A percentile compares a stretch with the other conserved stretches of the same genome.
These are phyloP conservation scores for Drosophila infuscata DNA, from an alignment of 2,888 invertebrate species.

Conservation along the genomic window DNA sequence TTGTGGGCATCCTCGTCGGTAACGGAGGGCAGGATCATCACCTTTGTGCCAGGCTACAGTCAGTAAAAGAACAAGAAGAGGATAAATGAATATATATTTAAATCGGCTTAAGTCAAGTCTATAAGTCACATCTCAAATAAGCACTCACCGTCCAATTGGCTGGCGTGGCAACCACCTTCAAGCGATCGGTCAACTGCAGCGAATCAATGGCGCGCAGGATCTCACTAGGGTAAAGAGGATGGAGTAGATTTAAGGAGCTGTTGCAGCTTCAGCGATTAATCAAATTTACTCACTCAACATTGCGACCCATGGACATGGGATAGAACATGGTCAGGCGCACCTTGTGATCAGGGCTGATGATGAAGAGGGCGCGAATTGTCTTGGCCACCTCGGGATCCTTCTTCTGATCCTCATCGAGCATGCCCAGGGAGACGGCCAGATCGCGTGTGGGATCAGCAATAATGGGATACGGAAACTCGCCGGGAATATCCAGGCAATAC, in stretches of 20 bases:
- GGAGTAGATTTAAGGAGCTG: slow-evolving; percentile 4
- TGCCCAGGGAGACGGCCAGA: slow-evolving; percentile 90
- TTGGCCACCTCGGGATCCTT: slow-evolving; percentile 88
- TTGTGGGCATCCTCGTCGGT: slow-evolving; percentile 88
- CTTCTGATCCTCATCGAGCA: slow-evolving; percentile 91
- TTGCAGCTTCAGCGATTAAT: neutral
- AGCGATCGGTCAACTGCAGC: slow-evolving; percentile 90
- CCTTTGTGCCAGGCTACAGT: slow-evolving; percentile 89
- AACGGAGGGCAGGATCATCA: slow-evolving; percentile 92
- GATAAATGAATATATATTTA: neutral
- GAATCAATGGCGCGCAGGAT: slow-evolving; percentile 93
- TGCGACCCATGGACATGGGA: slow-evolving; percentile 94
- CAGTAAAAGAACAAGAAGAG: neutral
- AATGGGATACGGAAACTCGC: slow-evolving; percentile 92
- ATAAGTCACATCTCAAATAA: rapidly evolving
- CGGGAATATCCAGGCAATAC: slow-evolving; percentile 89
- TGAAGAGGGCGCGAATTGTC: slow-evolving; percentile 91
- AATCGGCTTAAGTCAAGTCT: neutral
- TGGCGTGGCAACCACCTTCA: slow-evolving; percentile 92
- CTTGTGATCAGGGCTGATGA: slow-evolving; percentile 92
- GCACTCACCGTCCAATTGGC: slow-evolving; percentile 92
- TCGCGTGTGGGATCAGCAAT: slow-evolving; percentile 91
- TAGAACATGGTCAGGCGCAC: slow-evolving; percentile 93
- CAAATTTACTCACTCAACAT: slow-evolving; percentile 89
- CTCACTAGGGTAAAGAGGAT: slow-evolving; percentile 87